Conservation (phyloP, 1,140 invertebrate genomes). For the Odontomachus brunneus region DNA sequence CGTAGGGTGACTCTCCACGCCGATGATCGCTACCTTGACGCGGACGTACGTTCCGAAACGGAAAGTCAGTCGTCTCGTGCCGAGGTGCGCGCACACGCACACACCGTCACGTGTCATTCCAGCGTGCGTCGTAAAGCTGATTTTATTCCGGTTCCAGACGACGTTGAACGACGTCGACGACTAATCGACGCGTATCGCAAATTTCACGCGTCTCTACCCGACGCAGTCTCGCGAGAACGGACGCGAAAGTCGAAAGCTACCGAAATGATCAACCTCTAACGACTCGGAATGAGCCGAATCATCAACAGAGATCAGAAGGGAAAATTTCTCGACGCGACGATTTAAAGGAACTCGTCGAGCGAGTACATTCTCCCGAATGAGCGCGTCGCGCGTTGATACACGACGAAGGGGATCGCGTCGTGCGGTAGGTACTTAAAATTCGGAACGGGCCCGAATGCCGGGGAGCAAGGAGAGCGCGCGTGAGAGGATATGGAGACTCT, state of each 20-base stretch:
- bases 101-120: slow-evolving; percentile 61
- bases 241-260: neutral
- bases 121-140: slow-evolving; percentile 1
- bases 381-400: neutral
- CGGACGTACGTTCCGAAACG: slow-evolving; percentile 59
- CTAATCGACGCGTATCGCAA: slow-evolving; percentile 37
- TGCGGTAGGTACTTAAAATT: slow-evolving; percentile 60
- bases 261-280: neutral
- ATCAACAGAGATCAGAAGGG: no score
- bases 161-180: slow-evolving; percentile 15
- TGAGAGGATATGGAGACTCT: slow-evolving; percentile 41
- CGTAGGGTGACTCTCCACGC: slow-evolving; percentile 63
- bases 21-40: slow-evolving; percentile 63
- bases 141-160: slow-evolving; percentile 22
- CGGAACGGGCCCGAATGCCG: slow-evolving; percentile 23
- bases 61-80: slow-evolving; percentile 65
- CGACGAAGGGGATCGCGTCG: slow-evolving; percentile 28
- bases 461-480: slow-evolving; percentile 37
- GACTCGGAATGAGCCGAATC: neutral
- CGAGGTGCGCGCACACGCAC: neutral
- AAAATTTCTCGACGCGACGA: no score
- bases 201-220: neutral
- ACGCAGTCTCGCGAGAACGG: neutral
- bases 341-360: no score
- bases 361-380: no score